Evolutionary conservation across 1,140 invertebrate genomes (phyloP).

Genomic region (Trichonephila clavata): DNA sequence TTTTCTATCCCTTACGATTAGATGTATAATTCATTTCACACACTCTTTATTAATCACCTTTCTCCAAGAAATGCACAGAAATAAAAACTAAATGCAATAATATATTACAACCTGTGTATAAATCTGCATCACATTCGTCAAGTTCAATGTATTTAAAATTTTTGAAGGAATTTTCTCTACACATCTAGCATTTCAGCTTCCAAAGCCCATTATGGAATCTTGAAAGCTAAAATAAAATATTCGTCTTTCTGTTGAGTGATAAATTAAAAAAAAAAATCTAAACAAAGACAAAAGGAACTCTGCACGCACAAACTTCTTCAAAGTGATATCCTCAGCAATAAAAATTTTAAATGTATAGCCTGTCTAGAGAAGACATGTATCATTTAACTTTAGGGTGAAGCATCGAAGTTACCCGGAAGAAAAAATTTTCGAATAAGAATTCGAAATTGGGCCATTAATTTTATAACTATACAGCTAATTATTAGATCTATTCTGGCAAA

Average conservation of each 20-base stretch:
- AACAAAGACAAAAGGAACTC: background rate
- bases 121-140: background rate
- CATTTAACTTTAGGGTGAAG: background rate
- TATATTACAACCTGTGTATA: background rate
- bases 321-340: background rate
- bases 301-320: background rate
- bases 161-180: background rate
- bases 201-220: background rate
- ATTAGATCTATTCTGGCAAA: background rate
- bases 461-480: slow-evolving; percentile 6
- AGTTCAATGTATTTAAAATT: background rate
- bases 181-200: background rate
- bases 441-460: slow-evolving; percentile 28
- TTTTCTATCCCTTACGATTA: too few species aligned
- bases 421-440: background rate
- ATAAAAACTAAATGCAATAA: too few species aligned
- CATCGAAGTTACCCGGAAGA: background rate
- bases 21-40: too few species aligned
- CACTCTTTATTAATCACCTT: too few species aligned
- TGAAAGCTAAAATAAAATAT: background rate
- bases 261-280: background rate
- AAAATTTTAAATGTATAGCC: background rate
- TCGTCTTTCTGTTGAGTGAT: background rate
- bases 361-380: slow-evolving; percentile 22
- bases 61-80: too few species aligned